A percentile compares a stretch with the other conserved stretches of the same genome.
These are phyloP conservation scores for Orthosia gracilis DNA, from an alignment of 2,888 invertebrate genomes.

Conservation along the genomic window DNA sequence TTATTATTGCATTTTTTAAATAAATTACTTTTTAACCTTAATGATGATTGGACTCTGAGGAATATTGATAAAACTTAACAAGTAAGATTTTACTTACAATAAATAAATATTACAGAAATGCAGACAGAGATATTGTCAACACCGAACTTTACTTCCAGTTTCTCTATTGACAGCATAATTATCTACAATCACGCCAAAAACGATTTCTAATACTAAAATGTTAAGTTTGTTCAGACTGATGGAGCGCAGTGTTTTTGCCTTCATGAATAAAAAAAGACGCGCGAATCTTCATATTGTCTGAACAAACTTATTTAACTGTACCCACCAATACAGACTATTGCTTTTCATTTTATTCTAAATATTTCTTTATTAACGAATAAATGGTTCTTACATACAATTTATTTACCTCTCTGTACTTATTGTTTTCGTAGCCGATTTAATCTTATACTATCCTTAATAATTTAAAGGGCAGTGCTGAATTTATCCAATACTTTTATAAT, in stretches of 20 bases:
- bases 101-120: constrained; percentile 66
- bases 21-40: constrained; percentile 56
- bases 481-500: not conserved
- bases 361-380: constrained; percentile 2
- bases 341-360: constrained; percentile 31
- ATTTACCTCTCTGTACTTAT: constrained; percentile 15
- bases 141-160: constrained; percentile 22
- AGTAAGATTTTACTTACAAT: constrained; percentile 67
- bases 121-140: constrained; percentile 54
- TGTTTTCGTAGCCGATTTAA: constrained; percentile 20
- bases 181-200: constrained; percentile 36
- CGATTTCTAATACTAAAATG: constrained; percentile 26
- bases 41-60: constrained; percentile 56
- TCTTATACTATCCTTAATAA: constrained; percentile 9
- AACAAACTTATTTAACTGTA: constrained; percentile 9
- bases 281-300: not conserved
- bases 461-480: constrained; percentile 3
- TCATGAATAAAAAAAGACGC: not conserved
- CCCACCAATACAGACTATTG: constrained; percentile 26
- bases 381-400: constrained; percentile 5
- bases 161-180: constrained; percentile 25
- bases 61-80: constrained; percentile 76
- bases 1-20: constrained; percentile 66
- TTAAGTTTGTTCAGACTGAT: constrained; percentile 8
- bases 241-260: not conserved